Conservation (phyloP, 1,140 invertebrate species). For the Anastrepha ludens region DNA sequence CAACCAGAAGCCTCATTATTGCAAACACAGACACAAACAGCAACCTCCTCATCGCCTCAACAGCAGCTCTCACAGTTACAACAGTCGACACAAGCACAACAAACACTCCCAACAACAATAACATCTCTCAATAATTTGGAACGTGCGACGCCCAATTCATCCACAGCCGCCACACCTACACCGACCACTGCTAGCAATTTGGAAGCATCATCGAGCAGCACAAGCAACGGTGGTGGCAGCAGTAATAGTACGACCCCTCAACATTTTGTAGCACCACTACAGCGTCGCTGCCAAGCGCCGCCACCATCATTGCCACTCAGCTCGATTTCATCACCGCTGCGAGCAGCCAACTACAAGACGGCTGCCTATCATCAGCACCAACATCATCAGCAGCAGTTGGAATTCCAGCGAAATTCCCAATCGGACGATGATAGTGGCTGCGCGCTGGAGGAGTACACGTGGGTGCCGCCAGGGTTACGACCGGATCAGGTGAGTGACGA, state of each 20-base stretch:
- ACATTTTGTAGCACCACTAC: slow-evolving; percentile 68
- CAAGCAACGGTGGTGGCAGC: slow-evolving; percentile 59
- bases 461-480: slow-evolving; percentile 96
- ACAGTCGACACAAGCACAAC: slow-evolving; percentile 15
- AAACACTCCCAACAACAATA: slow-evolving; percentile 47
- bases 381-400: slow-evolving; percentile 74
- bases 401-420: slow-evolving; percentile 92
- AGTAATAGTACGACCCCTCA: slow-evolving; percentile 62
- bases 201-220: slow-evolving; percentile 61
- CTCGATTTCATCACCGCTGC: slow-evolving; percentile 69
- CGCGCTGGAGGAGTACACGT: slow-evolving; percentile 97
- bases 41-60: slow-evolving; percentile 56
- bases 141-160: slow-evolving; percentile 55
- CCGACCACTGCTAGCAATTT: slow-evolving; percentile 62
- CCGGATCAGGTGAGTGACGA: slow-evolving; percentile 91
- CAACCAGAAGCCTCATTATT: slow-evolving; percentile 41
- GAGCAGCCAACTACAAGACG: slow-evolving; percentile 67
- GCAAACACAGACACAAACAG: slow-evolving; percentile 26
- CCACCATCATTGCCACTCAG: slow-evolving; percentile 70
- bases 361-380: slow-evolving; percentile 60
- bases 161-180: slow-evolving; percentile 60
- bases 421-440: slow-evolving; percentile 98
- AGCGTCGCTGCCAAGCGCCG: slow-evolving; percentile 70
- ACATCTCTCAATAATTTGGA: slow-evolving; percentile 56
- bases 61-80: slow-evolving; percentile 55